Conservation (phyloP, 2,888 invertebrate species). For the Caenorhabditis doughertyi region DNA sequence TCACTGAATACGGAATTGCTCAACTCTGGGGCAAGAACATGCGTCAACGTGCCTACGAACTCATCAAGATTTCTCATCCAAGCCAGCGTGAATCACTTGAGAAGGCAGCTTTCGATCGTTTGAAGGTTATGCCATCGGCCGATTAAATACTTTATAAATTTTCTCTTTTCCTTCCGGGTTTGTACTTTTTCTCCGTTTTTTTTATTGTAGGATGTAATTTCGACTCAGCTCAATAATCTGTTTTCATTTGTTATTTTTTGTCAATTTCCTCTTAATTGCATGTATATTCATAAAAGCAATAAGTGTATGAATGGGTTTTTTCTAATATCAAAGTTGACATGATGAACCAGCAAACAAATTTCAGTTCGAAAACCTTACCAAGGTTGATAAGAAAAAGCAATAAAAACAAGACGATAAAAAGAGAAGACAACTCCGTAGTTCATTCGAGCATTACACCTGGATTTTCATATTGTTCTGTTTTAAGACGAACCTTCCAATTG, state of each 20-base stretch:
- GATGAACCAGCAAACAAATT: neutral
- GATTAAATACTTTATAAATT: conserved; percentile 53
- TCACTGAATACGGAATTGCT: conserved; percentile 94
- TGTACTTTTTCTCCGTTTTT: conserved; percentile 26
- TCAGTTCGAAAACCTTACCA: neutral
- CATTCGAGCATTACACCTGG: neutral
- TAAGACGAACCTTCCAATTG: neutral
- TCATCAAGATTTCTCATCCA: conserved; percentile 93
- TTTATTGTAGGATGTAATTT: conserved; percentile 52
- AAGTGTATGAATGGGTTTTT: conserved; percentile 52
- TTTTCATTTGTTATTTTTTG: conserved; percentile 21
- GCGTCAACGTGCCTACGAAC: conserved; percentile 91
- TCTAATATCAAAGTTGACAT: neutral
- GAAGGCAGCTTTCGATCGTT: conserved; percentile 90
- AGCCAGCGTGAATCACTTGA: conserved; percentile 91
- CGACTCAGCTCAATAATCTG: conserved; percentile 6
- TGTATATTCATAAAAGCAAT: conserved; percentile 54
- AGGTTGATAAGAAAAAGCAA: conserved; percentile 42
- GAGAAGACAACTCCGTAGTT: conserved; percentile 24
- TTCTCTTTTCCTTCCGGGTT: conserved; percentile 30
- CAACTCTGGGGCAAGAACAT: conserved; percentile 92
- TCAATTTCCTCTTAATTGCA: conserved; percentile 30
- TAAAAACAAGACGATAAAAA: conserved; percentile 46
- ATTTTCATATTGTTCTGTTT: neutral
- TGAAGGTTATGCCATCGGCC: conserved; percentile 82